Percentiles rank a stretch among this genome's conserved stretches.
These are phyloP conservation scores for Illadopsis cleaveri DNA, from an alignment of 2,113 vertebrate genomes.

Conservation along the genomic window DNA sequence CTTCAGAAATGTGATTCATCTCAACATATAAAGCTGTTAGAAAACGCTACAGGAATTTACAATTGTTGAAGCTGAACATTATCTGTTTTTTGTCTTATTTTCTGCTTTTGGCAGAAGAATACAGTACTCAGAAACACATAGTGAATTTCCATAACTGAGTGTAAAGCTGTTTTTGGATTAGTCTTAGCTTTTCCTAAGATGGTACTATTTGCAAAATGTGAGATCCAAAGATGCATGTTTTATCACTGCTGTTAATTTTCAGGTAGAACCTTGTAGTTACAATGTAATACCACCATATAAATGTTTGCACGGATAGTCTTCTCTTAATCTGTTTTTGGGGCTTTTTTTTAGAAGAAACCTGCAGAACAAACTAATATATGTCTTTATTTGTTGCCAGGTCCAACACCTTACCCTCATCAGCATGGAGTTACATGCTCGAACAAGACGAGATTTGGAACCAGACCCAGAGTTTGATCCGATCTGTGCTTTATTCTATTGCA, in stretches of 20 bases:
- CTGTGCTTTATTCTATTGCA: slow-evolving; percentile 97
- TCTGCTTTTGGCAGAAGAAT: neutral
- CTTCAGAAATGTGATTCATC: neutral
- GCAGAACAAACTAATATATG: neutral
- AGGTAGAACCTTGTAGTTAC: neutral
- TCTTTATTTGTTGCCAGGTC: slow-evolving; percentile 76
- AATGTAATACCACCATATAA: neutral
- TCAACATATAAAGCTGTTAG: neutral
- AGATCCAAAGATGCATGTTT: neutral
- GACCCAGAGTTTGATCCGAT: slow-evolving; percentile 98
- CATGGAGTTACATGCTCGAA: slow-evolving; percentile 95
- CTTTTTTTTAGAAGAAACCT: neutral
- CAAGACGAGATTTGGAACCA: slow-evolving; percentile 90
- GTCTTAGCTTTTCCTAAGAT: neutral
- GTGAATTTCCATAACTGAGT: neutral
- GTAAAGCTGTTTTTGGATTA: neutral
- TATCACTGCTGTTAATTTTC: neutral
- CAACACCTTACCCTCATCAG: slow-evolving; percentile 93
- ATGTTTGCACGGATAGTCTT: neutral
- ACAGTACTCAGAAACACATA: neutral
- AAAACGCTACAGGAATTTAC: neutral
- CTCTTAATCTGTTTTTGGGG: neutral
- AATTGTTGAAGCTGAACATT: neutral
- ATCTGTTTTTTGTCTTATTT: neutral
- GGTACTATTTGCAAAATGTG: neutral